These are phyloP conservation scores for Tryphoninae sp. DNA, from an alignment of 2,888 invertebrate genomes.

Conservation along the genomic window DNA sequence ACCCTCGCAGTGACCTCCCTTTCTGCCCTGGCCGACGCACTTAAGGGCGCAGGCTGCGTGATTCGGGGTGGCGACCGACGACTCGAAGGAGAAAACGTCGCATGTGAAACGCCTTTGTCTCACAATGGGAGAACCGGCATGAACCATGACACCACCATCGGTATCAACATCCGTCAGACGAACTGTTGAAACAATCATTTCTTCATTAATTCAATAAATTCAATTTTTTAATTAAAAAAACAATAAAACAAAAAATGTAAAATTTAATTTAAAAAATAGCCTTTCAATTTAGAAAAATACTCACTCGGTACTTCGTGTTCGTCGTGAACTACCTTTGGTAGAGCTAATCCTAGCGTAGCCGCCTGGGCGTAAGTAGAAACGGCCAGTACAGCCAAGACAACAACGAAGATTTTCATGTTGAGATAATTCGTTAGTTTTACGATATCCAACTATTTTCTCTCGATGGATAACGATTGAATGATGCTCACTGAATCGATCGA, in stretches of 20 bases:
- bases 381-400: conserved; percentile 23
- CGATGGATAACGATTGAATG: conserved; percentile 34
- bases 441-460: background rate
- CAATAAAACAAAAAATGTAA: background rate
- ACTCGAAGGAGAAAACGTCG: conserved; percentile 67
- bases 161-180: conserved; percentile 33
- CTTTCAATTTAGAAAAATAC: background rate
- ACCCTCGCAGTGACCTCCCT: conserved; percentile 66
- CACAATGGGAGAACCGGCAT: background rate
- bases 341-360: background rate
- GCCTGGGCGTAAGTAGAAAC: conserved; percentile 11
- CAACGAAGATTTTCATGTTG: conserved; percentile 33
- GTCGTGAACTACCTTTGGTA: background rate
- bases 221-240: background rate
- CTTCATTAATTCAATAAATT: background rate
- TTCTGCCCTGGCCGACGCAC: conserved; percentile 65
- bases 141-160: conserved; percentile 2
- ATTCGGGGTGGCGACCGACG: conserved; percentile 64
- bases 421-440: conserved; percentile 1
- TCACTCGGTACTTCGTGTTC: conserved; percentile 11
- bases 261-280: background rate
- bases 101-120: conserved; percentile 66
- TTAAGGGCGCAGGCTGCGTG: conserved; percentile 67
- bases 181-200: conserved; percentile 15
- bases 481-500: background rate